Conservation (phyloP, 2,888 invertebrate genomes). For the Scaptomyza tumidula region DNA sequence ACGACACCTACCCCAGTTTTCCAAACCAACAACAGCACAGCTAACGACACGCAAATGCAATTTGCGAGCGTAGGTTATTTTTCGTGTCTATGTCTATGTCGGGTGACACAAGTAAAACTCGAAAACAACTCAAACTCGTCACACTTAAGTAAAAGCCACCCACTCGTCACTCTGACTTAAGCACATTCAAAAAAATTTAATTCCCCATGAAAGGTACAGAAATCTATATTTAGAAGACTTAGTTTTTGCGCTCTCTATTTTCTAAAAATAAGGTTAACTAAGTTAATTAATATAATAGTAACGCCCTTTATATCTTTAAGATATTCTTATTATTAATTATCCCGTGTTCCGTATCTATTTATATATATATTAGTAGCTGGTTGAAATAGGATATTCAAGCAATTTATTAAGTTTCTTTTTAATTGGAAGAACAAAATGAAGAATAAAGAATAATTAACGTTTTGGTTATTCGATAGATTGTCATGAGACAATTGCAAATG, state of each 20-base stretch:
- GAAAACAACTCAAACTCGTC: neutral
- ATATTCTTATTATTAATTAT: neutral
- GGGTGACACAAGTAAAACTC: conserved; percentile 30
- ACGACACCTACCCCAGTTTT: neutral
- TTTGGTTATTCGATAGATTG: no score
- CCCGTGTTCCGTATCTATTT: neutral
- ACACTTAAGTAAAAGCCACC: conserved; percentile 2
- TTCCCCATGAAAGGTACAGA: neutral
- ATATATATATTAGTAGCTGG: no score
- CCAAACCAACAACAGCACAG: conserved; percentile 14
- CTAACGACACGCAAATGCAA: conserved; percentile 72
- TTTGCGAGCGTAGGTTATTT: conserved; percentile 65
- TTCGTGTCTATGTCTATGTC: conserved; percentile 32
- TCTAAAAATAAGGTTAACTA: neutral
- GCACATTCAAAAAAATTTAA: conserved; percentile 51
- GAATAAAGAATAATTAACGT: neutral
- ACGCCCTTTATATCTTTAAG: neutral
- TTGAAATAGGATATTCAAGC: no score
- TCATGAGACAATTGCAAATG: no score
- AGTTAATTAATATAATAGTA: neutral
- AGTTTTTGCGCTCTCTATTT: neutral
- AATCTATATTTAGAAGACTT: neutral
- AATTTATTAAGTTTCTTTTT: neutral
- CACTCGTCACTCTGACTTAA: conserved; percentile 9
- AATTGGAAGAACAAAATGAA: neutral